phyloP scores from a whole-genome alignment of 2,888 invertebrate species.

The Xestia c-nigrum region DNA sequence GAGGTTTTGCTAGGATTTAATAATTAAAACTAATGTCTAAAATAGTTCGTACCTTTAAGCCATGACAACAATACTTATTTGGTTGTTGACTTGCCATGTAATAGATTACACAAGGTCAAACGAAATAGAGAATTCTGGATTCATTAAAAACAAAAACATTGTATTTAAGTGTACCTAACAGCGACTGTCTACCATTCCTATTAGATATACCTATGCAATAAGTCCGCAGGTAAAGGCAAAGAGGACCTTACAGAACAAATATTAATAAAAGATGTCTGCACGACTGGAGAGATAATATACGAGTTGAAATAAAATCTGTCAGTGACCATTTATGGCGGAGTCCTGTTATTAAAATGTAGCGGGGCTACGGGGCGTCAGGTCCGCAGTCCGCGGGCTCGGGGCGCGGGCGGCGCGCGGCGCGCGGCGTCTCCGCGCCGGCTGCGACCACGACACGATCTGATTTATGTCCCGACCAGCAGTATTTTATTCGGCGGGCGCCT shows the following conservation, averaged over 20 bases:
- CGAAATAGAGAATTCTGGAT: not conserved
- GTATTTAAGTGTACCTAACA: not conserved
- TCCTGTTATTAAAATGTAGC: conserved; percentile 90
- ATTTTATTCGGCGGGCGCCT: conserved; percentile 90
- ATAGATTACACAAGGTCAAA: not conserved
- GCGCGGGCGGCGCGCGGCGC: conserved; percentile 72
- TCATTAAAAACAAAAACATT: not conserved
- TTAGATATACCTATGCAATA: conserved; percentile 5
- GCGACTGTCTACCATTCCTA: not conserved
- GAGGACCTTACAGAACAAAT: conserved; percentile 60
- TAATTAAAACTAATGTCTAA: not conserved
- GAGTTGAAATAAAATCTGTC: conserved; percentile 88
- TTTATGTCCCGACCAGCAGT: conserved; percentile 89
- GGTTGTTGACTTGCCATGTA: not conserved
- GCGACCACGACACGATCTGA: conserved; percentile 86
- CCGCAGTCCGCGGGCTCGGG: conserved; percentile 52
- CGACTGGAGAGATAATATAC: conserved; percentile 84
- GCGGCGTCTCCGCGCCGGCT: conserved; percentile 85
- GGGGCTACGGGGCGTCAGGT: conserved; percentile 76
- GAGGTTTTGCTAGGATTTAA: not conserved
- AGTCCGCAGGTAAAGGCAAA: conserved; percentile 33
- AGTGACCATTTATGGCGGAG: conserved; percentile 87
- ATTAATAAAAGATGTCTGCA: conserved; percentile 82
- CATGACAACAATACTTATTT: not conserved
- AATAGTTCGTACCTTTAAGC: not conserved